Percentiles rank a stretch among this genome's conserved stretches.
Evolutionary conservation across 2,113 vertebrate genomes (phyloP).

Genomic region (Sceloporus tristichus): DNA sequence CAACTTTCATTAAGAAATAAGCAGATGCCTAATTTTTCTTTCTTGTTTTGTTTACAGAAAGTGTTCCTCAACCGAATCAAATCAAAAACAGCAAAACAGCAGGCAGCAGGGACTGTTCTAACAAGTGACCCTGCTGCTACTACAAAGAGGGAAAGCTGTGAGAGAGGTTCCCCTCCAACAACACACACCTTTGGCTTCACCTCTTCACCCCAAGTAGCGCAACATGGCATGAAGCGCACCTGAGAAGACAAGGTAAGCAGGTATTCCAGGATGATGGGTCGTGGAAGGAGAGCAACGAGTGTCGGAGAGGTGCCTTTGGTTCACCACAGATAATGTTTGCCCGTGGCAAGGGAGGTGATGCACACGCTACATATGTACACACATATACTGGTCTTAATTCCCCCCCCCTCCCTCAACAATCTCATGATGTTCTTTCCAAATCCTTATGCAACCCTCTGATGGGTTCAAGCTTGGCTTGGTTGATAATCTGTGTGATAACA

Average conservation of each 20-base stretch:
- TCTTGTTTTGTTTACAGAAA: neutral
- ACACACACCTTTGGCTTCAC: neutral
- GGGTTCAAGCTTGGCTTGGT: no score
- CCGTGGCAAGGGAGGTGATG: no score
- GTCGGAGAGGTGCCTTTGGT: no score
- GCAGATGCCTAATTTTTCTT: neutral
- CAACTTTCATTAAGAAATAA: neutral
- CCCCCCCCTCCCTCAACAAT: no score
- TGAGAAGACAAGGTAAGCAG: neutral
- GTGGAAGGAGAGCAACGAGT: neutral
- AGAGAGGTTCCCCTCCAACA: neutral
- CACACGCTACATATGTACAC: no score
- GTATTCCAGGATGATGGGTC: neutral
- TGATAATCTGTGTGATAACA: no score
- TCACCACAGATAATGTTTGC: neutral
- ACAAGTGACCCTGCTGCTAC: neutral
- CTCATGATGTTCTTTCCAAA: neutral
- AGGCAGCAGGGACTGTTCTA: neutral
- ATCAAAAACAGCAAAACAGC: neutral
- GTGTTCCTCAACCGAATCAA: neutral
- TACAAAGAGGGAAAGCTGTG: neutral
- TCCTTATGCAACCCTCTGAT: no score
- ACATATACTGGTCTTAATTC: neutral
- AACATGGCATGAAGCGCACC: neutral
- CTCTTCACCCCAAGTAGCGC: neutral